Conservation (phyloP, 2,113 vertebrate species). For the Formicarius rufipectus region DNA sequence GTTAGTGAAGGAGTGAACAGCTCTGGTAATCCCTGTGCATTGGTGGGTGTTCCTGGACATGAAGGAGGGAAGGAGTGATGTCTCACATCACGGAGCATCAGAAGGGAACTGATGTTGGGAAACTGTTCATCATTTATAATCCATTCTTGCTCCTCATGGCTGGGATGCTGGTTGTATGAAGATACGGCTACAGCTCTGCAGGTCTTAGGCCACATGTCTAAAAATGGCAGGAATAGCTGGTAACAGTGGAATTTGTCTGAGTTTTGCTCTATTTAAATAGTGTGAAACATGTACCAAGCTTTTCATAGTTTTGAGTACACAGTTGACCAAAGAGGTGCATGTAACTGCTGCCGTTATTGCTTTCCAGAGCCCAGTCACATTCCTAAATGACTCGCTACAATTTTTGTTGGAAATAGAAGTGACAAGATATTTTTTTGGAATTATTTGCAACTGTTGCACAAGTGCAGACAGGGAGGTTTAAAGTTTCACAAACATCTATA, state of each 20-base stretch:
- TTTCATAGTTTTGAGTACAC: not conserved
- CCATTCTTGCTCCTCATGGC: not conserved
- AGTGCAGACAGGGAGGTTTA: not conserved
- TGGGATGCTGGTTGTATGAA: not conserved
- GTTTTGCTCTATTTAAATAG: not conserved
- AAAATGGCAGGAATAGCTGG: not conserved
- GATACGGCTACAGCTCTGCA: not conserved
- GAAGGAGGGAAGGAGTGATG: not conserved
- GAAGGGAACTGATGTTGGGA: not conserved
- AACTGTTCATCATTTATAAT: not conserved
- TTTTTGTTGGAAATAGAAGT: not conserved
- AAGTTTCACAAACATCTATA: not conserved
- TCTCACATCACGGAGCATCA: rapidly evolving
- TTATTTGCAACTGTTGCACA: conserved; percentile 9
- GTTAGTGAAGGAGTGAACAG: rapidly evolving
- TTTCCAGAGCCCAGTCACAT: not conserved
- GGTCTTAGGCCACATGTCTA: not conserved
- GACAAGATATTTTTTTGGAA: not conserved
- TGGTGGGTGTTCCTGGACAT: not conserved
- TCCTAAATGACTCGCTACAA: not conserved
- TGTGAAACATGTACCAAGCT: not conserved
- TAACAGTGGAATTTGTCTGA: not conserved
- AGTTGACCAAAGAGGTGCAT: not conserved
- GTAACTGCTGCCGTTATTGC: not conserved
- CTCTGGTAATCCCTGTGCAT: not conserved